These are phyloP conservation scores for Bovichtus variegatus DNA, from an alignment of 2,797 vertebrate genomes.

Conservation along the genomic window DNA sequence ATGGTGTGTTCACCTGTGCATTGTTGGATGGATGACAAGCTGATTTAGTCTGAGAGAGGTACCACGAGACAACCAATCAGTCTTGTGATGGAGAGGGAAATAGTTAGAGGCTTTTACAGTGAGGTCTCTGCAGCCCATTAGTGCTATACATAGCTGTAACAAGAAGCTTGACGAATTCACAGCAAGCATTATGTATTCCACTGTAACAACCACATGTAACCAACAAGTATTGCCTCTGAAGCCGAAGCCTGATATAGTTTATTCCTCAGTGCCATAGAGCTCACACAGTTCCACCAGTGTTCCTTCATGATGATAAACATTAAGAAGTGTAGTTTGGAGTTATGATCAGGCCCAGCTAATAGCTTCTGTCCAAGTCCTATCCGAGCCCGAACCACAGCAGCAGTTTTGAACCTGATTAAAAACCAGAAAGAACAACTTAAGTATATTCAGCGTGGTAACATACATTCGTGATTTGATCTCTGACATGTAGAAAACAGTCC, in stretches of 20 bases:
- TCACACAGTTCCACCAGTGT: not conserved
- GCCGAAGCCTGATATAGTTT: not conserved
- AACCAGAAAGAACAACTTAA: no score
- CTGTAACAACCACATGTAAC: not conserved
- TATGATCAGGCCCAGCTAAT: no score
- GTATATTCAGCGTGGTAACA: no score
- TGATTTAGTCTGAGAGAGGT: not conserved
- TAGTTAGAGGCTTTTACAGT: slow-evolving; percentile 6
- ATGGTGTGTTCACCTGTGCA: not conserved
- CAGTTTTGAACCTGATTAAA: no score
- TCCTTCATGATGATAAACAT: not conserved
- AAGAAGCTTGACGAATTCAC: not conserved
- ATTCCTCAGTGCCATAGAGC: not conserved
- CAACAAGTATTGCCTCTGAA: not conserved
- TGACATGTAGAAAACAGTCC: no score
- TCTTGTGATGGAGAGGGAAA: slow-evolving; percentile 8
- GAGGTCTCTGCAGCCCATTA: not conserved
- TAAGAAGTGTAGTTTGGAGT: not conserved
- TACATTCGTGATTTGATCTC: no score
- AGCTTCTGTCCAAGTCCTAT: no score
- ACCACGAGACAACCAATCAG: not conserved
- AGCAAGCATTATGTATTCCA: not conserved
- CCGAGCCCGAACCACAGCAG: no score
- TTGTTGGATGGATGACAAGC: not conserved
- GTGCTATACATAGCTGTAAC: not conserved